Conservation (phyloP, 2,888 invertebrate species). For the Matsumyia berberina region DNA sequence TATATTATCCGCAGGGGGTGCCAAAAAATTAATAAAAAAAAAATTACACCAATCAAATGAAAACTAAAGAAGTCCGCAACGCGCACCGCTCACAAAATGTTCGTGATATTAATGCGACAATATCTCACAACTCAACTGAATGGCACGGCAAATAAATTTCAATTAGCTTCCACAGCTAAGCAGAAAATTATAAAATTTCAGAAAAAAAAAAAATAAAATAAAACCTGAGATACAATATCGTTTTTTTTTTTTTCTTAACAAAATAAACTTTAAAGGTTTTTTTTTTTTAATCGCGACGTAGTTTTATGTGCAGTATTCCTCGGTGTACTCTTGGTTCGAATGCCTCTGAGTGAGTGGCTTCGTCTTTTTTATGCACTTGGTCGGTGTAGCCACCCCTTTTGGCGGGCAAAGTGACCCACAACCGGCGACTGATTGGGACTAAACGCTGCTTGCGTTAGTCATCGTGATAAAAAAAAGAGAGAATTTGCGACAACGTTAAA, state of each 20-base stretch:
- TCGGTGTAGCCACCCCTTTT: slow-evolving; percentile 43
- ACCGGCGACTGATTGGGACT: slow-evolving; percentile 60
- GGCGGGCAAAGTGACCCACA: slow-evolving; percentile 68
- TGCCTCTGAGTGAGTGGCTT: slow-evolving; percentile 61
- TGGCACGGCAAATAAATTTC: slow-evolving; percentile 50
- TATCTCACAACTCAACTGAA: slow-evolving; percentile 65
- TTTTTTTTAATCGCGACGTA: slow-evolving; percentile 25
- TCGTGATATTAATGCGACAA: slow-evolving; percentile 47
- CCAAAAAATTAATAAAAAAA: slow-evolving; percentile 22
- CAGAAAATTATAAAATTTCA: slow-evolving; percentile 28
- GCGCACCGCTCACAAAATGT: slow-evolving; percentile 37
- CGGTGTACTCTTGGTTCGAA: slow-evolving; percentile 51
- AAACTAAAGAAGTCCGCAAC: slow-evolving; percentile 23
- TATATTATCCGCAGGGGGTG: slow-evolving; percentile 29
- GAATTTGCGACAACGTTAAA: slow-evolving; percentile 58
- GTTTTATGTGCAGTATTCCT: slow-evolving; percentile 33
- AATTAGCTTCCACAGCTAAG: slow-evolving; percentile 52
- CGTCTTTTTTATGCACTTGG: slow-evolving; percentile 58
- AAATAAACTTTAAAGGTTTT: slow-evolving; percentile 33
- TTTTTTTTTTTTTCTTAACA: slow-evolving; percentile 18
- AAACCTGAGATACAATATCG: slow-evolving; percentile 12
- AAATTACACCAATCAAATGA: not conserved
- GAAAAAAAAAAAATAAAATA: slow-evolving; percentile 17
- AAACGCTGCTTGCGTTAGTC: slow-evolving; percentile 67
- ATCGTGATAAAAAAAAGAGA: slow-evolving; percentile 70